A percentile compares a stretch with the other conserved stretches of the same genome.
Evolutionary conservation across 2,797 vertebrate genomes (phyloP).

Genomic region (Myripristis jacobus): DNA sequence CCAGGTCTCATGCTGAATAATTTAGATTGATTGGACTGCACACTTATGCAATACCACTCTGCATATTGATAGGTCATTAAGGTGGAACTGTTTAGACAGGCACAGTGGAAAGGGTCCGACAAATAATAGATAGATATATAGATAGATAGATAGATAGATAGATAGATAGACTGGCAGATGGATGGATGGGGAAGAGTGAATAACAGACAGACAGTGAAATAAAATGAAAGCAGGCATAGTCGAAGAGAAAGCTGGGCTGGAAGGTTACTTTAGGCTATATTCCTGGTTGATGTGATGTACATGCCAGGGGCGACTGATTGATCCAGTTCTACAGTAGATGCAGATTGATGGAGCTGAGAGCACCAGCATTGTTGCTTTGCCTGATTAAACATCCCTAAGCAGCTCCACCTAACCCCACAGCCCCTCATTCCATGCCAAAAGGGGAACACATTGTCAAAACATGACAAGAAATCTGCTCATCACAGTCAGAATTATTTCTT

Average conservation of each 20-base stretch:
- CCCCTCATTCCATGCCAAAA: slow-evolving; percentile 36
- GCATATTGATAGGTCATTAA: slow-evolving; percentile 58
- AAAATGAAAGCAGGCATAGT: background rate
- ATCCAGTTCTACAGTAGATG: slow-evolving; percentile 20
- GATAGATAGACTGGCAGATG: background rate
- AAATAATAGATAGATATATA: background rate
- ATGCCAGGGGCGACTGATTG: slow-evolving; percentile 32
- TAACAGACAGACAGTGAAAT: background rate
- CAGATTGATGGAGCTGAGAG: slow-evolving; percentile 43
- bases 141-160: background rate
- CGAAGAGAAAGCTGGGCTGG: background rate
- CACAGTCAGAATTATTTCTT: background rate
- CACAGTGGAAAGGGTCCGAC: slow-evolving; percentile 1
- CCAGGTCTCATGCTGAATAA: slow-evolving; percentile 59
- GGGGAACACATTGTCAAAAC: slow-evolving; percentile 22
- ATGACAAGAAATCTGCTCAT: background rate
- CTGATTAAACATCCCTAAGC: slow-evolving; percentile 58
- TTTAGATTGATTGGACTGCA: slow-evolving; percentile 57
- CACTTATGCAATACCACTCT: slow-evolving; percentile 62
- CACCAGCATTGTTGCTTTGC: slow-evolving; percentile 24
- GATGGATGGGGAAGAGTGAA: too few species aligned
- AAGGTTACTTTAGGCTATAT: background rate
- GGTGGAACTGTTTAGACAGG: slow-evolving; percentile 37
- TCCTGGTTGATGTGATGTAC: slow-evolving; percentile 10
- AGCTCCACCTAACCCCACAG: slow-evolving; percentile 30